Evolutionary conservation across 2,888 invertebrate genomes (phyloP).

Genomic region (Tuta absoluta): DNA sequence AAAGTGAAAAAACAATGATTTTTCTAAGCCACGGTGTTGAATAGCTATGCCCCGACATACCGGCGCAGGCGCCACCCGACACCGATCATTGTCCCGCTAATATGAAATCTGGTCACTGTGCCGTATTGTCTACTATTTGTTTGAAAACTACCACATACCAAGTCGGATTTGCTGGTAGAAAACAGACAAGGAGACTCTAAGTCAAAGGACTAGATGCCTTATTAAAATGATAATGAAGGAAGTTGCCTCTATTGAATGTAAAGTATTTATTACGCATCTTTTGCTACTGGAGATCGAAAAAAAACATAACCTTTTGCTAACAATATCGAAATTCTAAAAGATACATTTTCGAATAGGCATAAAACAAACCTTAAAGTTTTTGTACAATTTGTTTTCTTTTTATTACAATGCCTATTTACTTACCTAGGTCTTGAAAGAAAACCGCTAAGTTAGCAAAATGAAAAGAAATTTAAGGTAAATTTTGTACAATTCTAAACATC

Average conservation of each 20-base stretch:
- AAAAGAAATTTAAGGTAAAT: not conserved
- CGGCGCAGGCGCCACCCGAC: conserved; percentile 38
- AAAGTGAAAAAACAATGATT: not conserved
- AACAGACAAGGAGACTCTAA: conserved; percentile 4
- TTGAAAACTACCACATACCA: conserved; percentile 48
- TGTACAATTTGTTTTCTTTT: not conserved
- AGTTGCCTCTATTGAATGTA: not conserved
- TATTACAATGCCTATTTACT: not conserved
- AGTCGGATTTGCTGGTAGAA: not conserved
- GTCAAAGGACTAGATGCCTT: not conserved
- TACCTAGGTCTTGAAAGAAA: not conserved
- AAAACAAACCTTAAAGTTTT: no score
- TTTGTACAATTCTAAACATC: not conserved
- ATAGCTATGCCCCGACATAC: conserved; percentile 28
- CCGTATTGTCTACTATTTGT: conserved; percentile 63
- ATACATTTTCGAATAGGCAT: no score
- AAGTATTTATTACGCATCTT: not conserved
- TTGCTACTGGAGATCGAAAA: not conserved
- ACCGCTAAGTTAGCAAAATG: not conserved
- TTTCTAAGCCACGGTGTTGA: not conserved
- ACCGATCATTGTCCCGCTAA: conserved; percentile 42
- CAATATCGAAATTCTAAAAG: no score
- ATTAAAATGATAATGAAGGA: not conserved
- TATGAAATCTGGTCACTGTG: conserved; percentile 44
- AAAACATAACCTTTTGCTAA: not conserved